Conservation (phyloP, 2,888 invertebrate genomes). For the Pyrrhia umbra region DNA sequence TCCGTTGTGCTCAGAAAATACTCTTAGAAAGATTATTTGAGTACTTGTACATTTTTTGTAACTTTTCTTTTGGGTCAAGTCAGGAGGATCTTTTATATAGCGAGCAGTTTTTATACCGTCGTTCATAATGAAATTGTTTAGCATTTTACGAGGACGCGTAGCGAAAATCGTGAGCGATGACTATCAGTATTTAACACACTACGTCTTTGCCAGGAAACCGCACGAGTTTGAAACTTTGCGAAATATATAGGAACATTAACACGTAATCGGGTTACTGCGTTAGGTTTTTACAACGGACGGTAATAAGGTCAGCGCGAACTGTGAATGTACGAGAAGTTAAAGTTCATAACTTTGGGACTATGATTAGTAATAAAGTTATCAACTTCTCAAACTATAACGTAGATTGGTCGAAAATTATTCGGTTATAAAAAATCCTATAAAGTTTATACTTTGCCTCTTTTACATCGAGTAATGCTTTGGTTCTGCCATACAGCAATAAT, state of each 20-base stretch:
- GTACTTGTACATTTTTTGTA: slow-evolving; percentile 22
- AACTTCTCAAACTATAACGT: not conserved
- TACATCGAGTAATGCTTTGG: no score
- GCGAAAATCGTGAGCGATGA: slow-evolving; percentile 55
- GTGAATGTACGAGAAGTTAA: slow-evolving; percentile 22
- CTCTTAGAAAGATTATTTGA: slow-evolving; percentile 23
- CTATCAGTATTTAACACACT: slow-evolving; percentile 45
- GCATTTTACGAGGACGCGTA: slow-evolving; percentile 25
- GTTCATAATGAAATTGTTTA: slow-evolving; percentile 23
- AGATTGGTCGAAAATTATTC: not conserved
- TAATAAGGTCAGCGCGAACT: slow-evolving; percentile 36
- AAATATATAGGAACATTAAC: slow-evolving; percentile 59
- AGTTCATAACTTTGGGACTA: slow-evolving; percentile 43
- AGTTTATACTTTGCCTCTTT: not conserved
- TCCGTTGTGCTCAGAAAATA: slow-evolving; percentile 27
- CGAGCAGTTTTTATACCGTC: not conserved
- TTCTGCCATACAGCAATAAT: no score
- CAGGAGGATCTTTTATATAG: slow-evolving; percentile 14
- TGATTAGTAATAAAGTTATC: not conserved
- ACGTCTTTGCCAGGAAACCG: slow-evolving; percentile 44
- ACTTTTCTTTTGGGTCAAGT: slow-evolving; percentile 1
- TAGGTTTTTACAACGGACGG: slow-evolving; percentile 48
- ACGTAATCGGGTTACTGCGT: slow-evolving; percentile 53
- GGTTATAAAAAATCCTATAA: not conserved
- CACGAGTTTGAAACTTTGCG: slow-evolving; percentile 54